Evolutionary conservation across 2,888 invertebrate genomes (phyloP).

Genomic region (Latheticus oryzae): DNA sequence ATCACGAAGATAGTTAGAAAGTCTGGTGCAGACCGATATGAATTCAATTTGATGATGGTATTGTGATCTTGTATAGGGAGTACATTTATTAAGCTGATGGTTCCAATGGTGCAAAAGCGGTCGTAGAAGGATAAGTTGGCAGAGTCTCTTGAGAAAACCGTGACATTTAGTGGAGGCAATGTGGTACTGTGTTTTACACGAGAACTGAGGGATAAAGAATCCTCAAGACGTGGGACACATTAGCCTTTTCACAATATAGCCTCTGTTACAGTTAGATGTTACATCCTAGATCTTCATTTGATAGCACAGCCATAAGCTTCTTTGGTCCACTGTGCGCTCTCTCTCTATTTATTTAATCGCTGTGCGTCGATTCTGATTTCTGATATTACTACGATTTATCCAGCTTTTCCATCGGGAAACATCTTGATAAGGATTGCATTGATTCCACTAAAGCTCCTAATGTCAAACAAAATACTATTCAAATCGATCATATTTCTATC

Average conservation of each 20-base stretch:
- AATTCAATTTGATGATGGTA: constrained; percentile 44
- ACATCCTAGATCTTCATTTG: constrained; percentile 44
- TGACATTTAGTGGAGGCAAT: constrained; percentile 45
- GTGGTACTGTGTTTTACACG: constrained; percentile 46
- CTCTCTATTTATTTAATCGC: constrained; percentile 43
- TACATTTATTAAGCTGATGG: constrained; percentile 43
- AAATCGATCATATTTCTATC: constrained; percentile 26
- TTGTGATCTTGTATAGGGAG: constrained; percentile 42
- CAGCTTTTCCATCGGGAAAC: constrained; percentile 30
- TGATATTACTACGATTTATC: constrained; percentile 40
- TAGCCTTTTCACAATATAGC: constrained; percentile 46
- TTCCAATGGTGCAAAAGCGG: constrained; percentile 40
- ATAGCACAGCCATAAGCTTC: constrained; percentile 32
- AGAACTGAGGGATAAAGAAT: constrained; percentile 44
- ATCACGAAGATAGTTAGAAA: constrained; percentile 12
- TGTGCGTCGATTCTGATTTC: constrained; percentile 37
- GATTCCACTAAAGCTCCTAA: constrained; percentile 34
- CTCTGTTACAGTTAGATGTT: constrained; percentile 42
- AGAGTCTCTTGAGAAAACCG: constrained; percentile 37
- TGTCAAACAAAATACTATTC: constrained; percentile 37
- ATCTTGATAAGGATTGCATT: constrained; percentile 22
- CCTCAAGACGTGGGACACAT: constrained; percentile 46
- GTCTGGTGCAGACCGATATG: constrained; percentile 27
- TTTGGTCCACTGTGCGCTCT: constrained; percentile 33
- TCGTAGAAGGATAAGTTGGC: constrained; percentile 44